Evolutionary conservation across 2,888 invertebrate genomes (phyloP), one percentile per base, ranked within the genome.

Genomic region (Spodoptera picta): DNA sequence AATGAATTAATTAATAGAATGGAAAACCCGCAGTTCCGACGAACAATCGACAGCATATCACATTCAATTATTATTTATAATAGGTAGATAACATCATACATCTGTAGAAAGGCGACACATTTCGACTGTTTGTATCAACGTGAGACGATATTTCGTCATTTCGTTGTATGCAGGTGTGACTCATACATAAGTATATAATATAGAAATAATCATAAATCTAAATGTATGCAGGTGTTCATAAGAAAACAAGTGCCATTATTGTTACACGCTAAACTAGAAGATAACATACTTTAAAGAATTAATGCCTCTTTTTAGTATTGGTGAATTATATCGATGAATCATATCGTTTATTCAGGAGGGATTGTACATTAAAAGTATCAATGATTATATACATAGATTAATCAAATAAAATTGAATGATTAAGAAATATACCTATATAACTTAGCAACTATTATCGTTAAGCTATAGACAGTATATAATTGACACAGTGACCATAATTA

Each of bases 121-220:
- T 72, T 60, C 24, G 36, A 42, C 14, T 6, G 36, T 66, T 31
- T 23, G 46, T 44, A n/a, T n/a, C 23, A 44, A 59, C 66, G 67
- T 59, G 69, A 57, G n/a, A 1, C 9, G 49, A 58, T 65, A 53
- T 46, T 58, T 66, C 31, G 41, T n/a, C 23, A 59, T 66, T 72
- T 46, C 23, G 23, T 19, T 54, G 67, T 36, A 60, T 69, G 51
- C 54, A n/a, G 2, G 12, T 42, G 23, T 36, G 23, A 47, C 12
- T 43, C 31, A 53, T 24, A n/a, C 9, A 42, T 27, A 64, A 12
- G 50, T 45, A 65, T 54, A 54, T 59, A 50, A 54, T 31, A 47
- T 7, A 36, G 6, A 6, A 36, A 36, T 7, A 36, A 36, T 36
- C 36, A 36, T 36, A 36, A 36, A 36, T 36, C 36, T 36, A 36